Base-by-base conservation (phyloP, 2,113 vertebrate genomes). In the Gallinago paraguaiae region DNA sequence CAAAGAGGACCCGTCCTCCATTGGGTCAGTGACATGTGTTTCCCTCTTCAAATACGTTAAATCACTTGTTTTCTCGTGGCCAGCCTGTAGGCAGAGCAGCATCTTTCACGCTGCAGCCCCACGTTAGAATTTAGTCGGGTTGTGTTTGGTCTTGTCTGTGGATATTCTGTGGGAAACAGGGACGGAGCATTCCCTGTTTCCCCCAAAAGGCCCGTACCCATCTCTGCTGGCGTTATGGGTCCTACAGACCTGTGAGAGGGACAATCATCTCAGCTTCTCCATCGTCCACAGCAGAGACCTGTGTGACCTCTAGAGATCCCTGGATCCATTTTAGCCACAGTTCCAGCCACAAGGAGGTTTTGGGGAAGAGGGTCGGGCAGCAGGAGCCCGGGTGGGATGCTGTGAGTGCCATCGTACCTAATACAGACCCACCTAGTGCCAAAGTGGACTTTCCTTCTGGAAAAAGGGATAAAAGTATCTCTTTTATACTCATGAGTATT, bases 361-460 rank as follows among this genome's bases (percentile, higher is more conserved):
- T 20, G 48, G 67, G 87, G n/a, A 24, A 35, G 43, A 17, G 9
- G 7, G 24, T 39, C 45, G 7, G 8, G 1, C 2, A 25, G 39
- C 39, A 3, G 4, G 45, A 54, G 64, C 33, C 50, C 5, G n/a
- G 54, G 17, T 14, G 33, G 75, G 1, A 3, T 9, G 33, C 24
- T 3, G 22, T 41, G 27, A 9, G 56, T n/a, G 12, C 67, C 39
- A 3, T 6, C 5, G 31, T 3, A 17, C 65, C 50, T 4, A 2
- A 0, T 7, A 3, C 3, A 13, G 8, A 11, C 33, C 57, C 14
- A 4, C 19, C 0, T 11, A 5, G 9, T 7, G 9, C 41, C 75
- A 46, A 68, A 85, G 63, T 1, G 8, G 74, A 8, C 35, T 45
- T 51, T 39, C 5, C 45, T 86, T 28, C 31, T 57, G 15, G 75